Base-by-base conservation (phyloP, 2,113 vertebrate genomes). In the Misgurnus anguillicaudatus region DNA sequence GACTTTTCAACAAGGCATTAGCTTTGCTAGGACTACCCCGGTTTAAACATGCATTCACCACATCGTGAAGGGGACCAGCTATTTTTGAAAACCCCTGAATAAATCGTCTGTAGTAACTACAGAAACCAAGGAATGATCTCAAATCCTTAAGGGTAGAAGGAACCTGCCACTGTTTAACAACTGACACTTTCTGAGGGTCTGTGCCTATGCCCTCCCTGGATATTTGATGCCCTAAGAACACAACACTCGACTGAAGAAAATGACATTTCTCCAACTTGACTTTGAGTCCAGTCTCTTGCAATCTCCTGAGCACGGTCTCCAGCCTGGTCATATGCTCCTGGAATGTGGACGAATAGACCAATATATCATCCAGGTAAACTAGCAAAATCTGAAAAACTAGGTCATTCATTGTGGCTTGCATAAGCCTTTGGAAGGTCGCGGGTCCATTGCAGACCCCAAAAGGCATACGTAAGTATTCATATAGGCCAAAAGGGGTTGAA, bases 81-180 rank as follows among this genome's bases (percentile, higher is more conserved):
- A 24, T 21, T 21, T 21, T 60, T 3, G 58, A 60, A 19, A 60
- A 60, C 58, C 58, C 21, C 21, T 60, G 58, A 60, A 60, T 60
- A 10, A 24, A 24, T 9, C 9, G 9, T 60, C 19, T 60, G 9
- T 24, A 24, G 57, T 60, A 60, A 60, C 19, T 60, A 24, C 21
- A 60, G 3, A 63, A 7, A 6, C 79, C 82, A 2, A 76, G 5
- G 9, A 80, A 86, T 1, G 31, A 86, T 14, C 68, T 61, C 1
- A 51, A 51, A 51, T 51, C 47, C 47, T 48, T 48, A 4, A 51
- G 11, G 3, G 31, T 63, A 1, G 61, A 62, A 0, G 60, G 60
- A 31, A 62, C 60, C 5, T 9, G 60, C 60, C 60, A 36, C 60
- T 14, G 24, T 36, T 63, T 63, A 14, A 63, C 36, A 8, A 17